These are phyloP conservation scores for Glyphotaelius pellucidus DNA, from an alignment of 2,888 invertebrate species.

Conservation along the genomic window DNA sequence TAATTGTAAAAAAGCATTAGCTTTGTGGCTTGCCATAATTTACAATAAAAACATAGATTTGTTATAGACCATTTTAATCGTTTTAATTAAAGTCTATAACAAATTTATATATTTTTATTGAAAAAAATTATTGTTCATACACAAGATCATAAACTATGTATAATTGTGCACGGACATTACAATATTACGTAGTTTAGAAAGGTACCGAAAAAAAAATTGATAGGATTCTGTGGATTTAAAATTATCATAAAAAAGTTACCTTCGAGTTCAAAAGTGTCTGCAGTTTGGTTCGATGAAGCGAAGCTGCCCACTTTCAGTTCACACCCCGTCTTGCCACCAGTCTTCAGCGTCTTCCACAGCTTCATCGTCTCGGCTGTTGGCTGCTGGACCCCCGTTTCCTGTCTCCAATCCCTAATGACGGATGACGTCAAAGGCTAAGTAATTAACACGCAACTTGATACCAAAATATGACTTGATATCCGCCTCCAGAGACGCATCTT, in stretches of 20 bases:
- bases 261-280: slow-evolving; percentile 63
- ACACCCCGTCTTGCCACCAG: slow-evolving; percentile 46
- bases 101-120: too few relatives aligned
- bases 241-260: slow-evolving; percentile 48
- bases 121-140: too few relatives aligned
- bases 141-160: too few relatives aligned
- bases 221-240: neutral
- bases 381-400: slow-evolving; percentile 29
- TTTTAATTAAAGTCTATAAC: too few relatives aligned
- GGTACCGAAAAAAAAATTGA: too few relatives aligned
- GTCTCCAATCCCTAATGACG: slow-evolving; percentile 25
- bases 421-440: slow-evolving; percentile 35
- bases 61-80: too few relatives aligned
- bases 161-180: too few relatives aligned
- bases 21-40: too few relatives aligned
- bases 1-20: too few relatives aligned
- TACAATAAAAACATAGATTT: too few relatives aligned
- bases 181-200: too few relatives aligned
- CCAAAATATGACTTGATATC: slow-evolving; percentile 40
- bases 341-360: slow-evolving; percentile 65
- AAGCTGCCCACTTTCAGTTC: slow-evolving; percentile 53
- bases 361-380: slow-evolving; percentile 54
- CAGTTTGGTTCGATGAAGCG: slow-evolving; percentile 51
- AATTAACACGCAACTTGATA: slow-evolving; percentile 41
- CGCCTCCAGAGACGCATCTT: slow-evolving; percentile 9